These are phyloP conservation scores for Etheostoma nigrum DNA, from an alignment of 2,797 vertebrate genomes.

Conservation along the genomic window DNA sequence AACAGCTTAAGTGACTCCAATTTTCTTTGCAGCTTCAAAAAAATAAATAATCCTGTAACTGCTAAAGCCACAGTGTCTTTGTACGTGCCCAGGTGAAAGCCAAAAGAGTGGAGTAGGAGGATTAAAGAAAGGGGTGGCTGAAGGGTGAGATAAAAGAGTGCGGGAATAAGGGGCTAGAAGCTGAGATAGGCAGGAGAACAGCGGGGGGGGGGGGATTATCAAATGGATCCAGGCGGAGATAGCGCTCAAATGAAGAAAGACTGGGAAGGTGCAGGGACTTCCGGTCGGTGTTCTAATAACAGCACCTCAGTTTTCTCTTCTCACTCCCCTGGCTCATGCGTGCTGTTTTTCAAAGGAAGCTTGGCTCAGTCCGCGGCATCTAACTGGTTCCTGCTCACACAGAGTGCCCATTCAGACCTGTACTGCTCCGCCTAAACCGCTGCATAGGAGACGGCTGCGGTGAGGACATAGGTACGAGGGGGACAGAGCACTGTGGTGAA, in stretches of 20 bases:
- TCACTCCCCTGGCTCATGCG: slow-evolving; percentile 61
- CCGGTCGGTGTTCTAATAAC: slow-evolving; percentile 61
- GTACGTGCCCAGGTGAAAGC: slow-evolving; percentile 24
- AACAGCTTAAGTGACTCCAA: slow-evolving; percentile 43
- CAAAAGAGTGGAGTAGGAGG: slow-evolving; percentile 20
- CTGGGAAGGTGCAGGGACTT: slow-evolving; percentile 38
- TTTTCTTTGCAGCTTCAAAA: slow-evolving; percentile 42
- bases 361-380: slow-evolving; percentile 71
- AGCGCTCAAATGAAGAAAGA: slow-evolving; percentile 16
- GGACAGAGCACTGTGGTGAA: slow-evolving; percentile 15
- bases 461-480: slow-evolving; percentile 30
- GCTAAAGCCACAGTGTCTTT: slow-evolving; percentile 7
- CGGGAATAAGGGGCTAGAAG: slow-evolving; percentile 24
- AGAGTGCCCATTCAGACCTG: slow-evolving; percentile 82
- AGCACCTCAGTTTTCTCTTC: slow-evolving; percentile 70
- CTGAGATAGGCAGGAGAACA: slow-evolving; percentile 31
- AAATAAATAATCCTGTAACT: slow-evolving; percentile 4
- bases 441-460: slow-evolving; percentile 58
- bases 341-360: slow-evolving; percentile 86
- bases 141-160: slow-evolving; percentile 49
- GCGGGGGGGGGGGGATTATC: slow-evolving; percentile 34
- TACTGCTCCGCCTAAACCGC: slow-evolving; percentile 62
- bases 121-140: slow-evolving; percentile 53
- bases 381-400: slow-evolving; percentile 77
- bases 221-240: slow-evolving; percentile 38